These are phyloP conservation scores for Glaucomys volans DNA, from an alignment of 2,113 vertebrate genomes.

Conservation along the genomic window DNA sequence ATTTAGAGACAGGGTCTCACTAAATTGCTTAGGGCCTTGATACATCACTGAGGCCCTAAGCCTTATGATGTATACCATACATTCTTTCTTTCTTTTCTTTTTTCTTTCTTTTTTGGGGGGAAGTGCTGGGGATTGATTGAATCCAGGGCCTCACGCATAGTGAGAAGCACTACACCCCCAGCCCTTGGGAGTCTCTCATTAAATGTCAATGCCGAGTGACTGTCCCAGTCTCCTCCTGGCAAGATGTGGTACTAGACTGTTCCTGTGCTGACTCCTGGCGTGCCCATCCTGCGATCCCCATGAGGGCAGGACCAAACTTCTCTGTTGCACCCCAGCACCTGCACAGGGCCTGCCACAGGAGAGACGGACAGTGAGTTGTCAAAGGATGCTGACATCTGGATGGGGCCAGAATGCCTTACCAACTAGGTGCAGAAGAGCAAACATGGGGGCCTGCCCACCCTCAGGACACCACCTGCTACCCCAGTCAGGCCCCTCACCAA, in stretches of 20 bases:
- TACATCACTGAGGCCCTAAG: not conserved
- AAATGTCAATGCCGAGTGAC: not conserved
- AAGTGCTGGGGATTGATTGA: not conserved
- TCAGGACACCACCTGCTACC: not conserved
- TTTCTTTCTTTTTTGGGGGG: not conserved
- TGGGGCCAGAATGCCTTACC: not conserved
- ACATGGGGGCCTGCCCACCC: not conserved
- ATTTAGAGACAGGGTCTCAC: not conserved
- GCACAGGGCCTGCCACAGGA: not conserved
- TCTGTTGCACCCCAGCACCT: not conserved
- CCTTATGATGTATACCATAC: no score
- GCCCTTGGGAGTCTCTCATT: not conserved
- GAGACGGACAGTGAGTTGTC: not conserved
- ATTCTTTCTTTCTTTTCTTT: not conserved
- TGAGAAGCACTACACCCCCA: not conserved
- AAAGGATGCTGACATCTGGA: not conserved
- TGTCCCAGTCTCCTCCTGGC: not conserved
- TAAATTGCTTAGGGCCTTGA: not conserved
- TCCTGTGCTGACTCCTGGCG: not conserved
- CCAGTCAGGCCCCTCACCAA: no score
- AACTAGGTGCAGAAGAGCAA: not conserved
- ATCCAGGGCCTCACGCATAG: not conserved
- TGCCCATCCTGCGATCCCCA: no score
- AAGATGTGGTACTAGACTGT: rapidly evolving
- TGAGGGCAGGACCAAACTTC: no score